A percentile compares a stretch with the other conserved stretches of the same genome.
Evolutionary conservation across 2,797 vertebrate species (phyloP).

Genomic region (Enteromius treurensis): DNA sequence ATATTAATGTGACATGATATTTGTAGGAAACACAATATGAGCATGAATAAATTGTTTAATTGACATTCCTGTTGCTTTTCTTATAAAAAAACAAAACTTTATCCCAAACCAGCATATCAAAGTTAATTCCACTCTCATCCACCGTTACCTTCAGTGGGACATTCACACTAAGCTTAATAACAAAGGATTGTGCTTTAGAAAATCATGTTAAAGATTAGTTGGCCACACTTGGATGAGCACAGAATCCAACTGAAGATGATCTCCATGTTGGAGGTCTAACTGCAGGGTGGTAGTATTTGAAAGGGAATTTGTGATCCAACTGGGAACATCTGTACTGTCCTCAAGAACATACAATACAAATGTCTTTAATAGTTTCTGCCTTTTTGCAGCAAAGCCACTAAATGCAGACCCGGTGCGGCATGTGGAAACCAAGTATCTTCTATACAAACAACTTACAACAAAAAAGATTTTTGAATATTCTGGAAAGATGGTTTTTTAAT

Average conservation of each 20-base stretch:
- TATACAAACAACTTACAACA: constrained; percentile 26
- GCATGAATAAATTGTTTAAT: not conserved
- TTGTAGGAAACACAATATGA: not conserved
- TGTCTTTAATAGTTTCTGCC: constrained; percentile 24
- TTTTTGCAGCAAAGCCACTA: constrained; percentile 38
- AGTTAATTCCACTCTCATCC: not conserved
- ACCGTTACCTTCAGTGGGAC: not conserved
- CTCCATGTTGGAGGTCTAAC: constrained; percentile 38
- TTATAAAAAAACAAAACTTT: too few relatives aligned
- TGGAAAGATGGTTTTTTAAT: constrained; percentile 5
- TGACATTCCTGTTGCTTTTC: not conserved
- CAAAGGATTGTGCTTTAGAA: constrained; percentile 2
- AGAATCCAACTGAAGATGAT: constrained; percentile 28
- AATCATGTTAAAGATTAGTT: constrained; percentile 26
- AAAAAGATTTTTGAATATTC: not conserved
- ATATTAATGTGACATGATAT: not conserved
- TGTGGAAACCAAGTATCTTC: constrained; percentile 40
- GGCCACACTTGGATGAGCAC: constrained; percentile 20
- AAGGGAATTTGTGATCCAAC: constrained; percentile 21
- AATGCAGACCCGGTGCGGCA: constrained; percentile 37
- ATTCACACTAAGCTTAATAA: constrained; percentile 20
- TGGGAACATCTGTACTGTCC: constrained; percentile 52
- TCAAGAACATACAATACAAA: constrained; percentile 49
- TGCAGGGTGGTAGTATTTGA: constrained; percentile 16
- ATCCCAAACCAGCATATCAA: not conserved